Conservation (phyloP, 2,797 vertebrate species). For the Lerista edwardsae region DNA sequence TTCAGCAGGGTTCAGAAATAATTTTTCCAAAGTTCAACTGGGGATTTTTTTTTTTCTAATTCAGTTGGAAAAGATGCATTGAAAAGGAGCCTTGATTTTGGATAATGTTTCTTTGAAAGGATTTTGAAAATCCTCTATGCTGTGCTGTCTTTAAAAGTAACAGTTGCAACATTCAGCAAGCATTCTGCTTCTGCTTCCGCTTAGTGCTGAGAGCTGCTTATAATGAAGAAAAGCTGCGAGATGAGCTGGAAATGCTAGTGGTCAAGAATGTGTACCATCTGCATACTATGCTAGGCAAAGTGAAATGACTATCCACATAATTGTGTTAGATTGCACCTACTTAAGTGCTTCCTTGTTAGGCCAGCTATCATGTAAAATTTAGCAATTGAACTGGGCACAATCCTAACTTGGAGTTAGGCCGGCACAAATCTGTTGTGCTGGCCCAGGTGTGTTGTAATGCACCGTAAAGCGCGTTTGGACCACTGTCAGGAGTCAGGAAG, state of each 20-base stretch:
- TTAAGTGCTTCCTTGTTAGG: neutral
- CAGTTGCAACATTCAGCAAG: neutral
- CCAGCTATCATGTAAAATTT: neutral
- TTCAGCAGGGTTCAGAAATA: neutral
- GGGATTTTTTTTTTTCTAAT: neutral
- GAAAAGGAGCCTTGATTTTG: too few relatives aligned
- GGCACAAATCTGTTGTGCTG: too few relatives aligned
- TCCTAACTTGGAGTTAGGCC: too few relatives aligned
- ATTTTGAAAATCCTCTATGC: neutral
- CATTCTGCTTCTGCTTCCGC: neutral
- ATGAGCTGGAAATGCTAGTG: neutral
- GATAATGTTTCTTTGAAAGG: neutral
- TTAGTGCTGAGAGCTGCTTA: neutral
- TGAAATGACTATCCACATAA: neutral
- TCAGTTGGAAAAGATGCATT: neutral
- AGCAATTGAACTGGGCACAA: neutral
- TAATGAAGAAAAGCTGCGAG: neutral
- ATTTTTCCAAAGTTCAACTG: neutral
- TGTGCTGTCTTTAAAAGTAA: neutral
- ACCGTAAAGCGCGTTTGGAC: too few relatives aligned
- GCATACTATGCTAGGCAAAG: neutral
- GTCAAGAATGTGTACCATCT: neutral
- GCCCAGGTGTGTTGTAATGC: too few relatives aligned
- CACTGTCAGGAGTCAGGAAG: too few relatives aligned
- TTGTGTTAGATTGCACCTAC: neutral